Evolutionary conservation across 2,797 vertebrate genomes (phyloP), one percentile per base, ranked within the genome.

Genomic region (Geotrypetes seraphini): DNA sequence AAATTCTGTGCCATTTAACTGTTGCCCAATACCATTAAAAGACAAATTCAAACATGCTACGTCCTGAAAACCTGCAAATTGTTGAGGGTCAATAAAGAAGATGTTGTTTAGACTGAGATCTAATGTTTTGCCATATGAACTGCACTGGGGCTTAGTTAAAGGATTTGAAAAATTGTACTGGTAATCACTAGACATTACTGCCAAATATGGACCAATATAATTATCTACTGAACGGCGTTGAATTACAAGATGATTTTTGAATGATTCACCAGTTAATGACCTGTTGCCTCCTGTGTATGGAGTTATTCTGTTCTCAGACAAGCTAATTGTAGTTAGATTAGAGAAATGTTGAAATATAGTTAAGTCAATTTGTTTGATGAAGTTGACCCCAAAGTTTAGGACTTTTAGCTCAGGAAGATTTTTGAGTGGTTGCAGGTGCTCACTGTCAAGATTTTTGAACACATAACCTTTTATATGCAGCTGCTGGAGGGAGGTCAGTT

Each of bases 31-130:
- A 32, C 70, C 84, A 37, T 90, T 90, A 21, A 63, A 33, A 10
- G 85, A 90, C 7, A 90, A 72, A 66, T 89, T 91, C 6, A 91
- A 79, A 47, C 84, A 89, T n/a, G 65, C 43, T 22, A 88, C 75
- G 22, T 85, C 50, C 9, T 41, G 43, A 51, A 85, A 80, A 12
- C 45, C 47, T 16, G 64, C 21, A 53, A 84, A 88, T 11, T 75
- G 79, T 13, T 74, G 8, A 25, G 65, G 60, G 13, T 73, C 72
- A 51, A 83, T 87, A 43, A 87, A 85, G 46, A 89, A 90, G 31
- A 82, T 59, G 40, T 66, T 87, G 23, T 88, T 90, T 36, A 69
- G 77, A 55, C 75, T 91, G 26, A 88, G 72, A 42, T 78, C 67
- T 19, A 91, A 56, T 32, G 81, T 71, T 39, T 73, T 78, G 13